These are phyloP conservation scores for Synergus itoensis DNA, from an alignment of 2,888 invertebrate species.

Conservation along the genomic window DNA sequence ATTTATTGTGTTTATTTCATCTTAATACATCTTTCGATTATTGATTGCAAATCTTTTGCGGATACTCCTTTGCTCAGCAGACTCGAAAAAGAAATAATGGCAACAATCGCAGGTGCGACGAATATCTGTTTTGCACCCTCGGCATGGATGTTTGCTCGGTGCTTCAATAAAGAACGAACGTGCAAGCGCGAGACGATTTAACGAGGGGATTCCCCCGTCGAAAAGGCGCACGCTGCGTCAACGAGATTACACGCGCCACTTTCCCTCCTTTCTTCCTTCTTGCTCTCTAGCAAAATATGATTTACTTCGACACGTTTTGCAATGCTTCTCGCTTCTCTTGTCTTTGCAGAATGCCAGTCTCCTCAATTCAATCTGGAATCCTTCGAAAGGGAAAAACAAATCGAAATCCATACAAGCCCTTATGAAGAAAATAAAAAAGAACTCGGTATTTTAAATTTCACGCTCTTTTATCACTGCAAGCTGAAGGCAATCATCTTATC, in stretches of 20 bases:
- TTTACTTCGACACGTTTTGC: slow-evolving; percentile 34
- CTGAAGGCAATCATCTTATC: background rate
- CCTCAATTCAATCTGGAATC: slow-evolving; percentile 1
- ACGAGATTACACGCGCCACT: slow-evolving; percentile 72
- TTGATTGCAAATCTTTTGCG: background rate
- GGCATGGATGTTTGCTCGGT: slow-evolving; percentile 54
- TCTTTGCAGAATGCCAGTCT: slow-evolving; percentile 20
- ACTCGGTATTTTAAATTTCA: background rate
- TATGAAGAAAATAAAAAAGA: background rate
- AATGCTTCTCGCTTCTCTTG: slow-evolving; percentile 22
- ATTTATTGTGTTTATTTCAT: background rate
- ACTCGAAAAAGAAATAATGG: slow-evolving; percentile 42
- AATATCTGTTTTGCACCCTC: slow-evolving; percentile 48
- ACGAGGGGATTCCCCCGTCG: slow-evolving; percentile 65
- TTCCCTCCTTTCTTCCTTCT: slow-evolving; percentile 60
- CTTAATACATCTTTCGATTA: background rate
- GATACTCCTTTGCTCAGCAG: slow-evolving; percentile 38
- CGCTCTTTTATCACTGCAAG: background rate
- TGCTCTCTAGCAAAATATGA: slow-evolving; percentile 43
- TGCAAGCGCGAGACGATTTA: slow-evolving; percentile 66
- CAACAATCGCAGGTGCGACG: slow-evolving; percentile 51
- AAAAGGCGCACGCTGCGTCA: slow-evolving; percentile 65
- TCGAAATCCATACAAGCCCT: background rate
- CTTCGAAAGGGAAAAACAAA: background rate
- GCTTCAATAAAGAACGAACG: slow-evolving; percentile 69